Conservation (phyloP, 35 echinoderm and acorn worm genomes). For the Apostichopus parvimensis region DNA sequence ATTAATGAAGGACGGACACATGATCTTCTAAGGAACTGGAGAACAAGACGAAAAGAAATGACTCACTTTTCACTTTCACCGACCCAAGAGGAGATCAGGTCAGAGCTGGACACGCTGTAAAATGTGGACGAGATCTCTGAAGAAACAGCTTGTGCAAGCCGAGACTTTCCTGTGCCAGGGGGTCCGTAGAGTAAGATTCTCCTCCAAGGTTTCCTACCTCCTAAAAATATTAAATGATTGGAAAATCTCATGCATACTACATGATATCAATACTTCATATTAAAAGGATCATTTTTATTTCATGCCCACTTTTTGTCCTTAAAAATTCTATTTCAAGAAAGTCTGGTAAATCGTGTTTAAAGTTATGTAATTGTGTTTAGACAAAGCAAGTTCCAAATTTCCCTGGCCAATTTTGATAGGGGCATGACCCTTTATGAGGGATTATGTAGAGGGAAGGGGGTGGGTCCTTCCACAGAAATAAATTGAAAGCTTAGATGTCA, state of each 20-base stretch:
- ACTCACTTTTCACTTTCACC: constrained; percentile 97
- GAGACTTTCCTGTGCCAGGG: constrained; percentile 94
- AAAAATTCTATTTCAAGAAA: neutral
- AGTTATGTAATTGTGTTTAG: too few species aligned
- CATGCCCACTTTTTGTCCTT: neutral
- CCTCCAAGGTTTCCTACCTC: constrained; percentile 84
- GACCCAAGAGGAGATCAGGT: constrained; percentile 93
- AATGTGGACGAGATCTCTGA: constrained; percentile 89
- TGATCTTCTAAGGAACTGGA: too few species aligned
- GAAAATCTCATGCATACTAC: neutral
- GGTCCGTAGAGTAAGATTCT: constrained; percentile 90
- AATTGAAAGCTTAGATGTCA: too few species aligned
- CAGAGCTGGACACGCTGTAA: constrained; percentile 96
- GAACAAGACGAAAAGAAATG: neutral
- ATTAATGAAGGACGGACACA: neutral
- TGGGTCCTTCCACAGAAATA: too few species aligned
- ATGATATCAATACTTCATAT: neutral
- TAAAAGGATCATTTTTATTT: neutral
- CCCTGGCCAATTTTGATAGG: too few species aligned
- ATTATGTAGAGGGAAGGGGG: too few species aligned
- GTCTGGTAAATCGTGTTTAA: too few species aligned
- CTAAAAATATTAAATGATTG: constrained; percentile 6
- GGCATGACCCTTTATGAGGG: too few species aligned
- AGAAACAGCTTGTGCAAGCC: constrained; percentile 93
- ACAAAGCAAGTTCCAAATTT: too few species aligned